phyloP scores from a whole-genome alignment of 2,888 invertebrate species.

The Geophilus truncorum region DNA sequence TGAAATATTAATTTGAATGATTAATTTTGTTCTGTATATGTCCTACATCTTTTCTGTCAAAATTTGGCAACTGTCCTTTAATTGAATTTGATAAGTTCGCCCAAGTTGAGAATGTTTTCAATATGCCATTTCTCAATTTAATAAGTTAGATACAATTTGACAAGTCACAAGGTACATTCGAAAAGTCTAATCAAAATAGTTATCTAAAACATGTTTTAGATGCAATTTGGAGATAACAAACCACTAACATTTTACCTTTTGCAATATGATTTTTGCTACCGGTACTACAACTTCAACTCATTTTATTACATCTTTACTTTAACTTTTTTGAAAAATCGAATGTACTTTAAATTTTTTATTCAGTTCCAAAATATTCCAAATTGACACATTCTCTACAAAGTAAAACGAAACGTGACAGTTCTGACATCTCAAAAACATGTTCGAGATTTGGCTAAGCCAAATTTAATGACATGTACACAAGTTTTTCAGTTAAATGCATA shows the following conservation, averaged over 20 bases:
- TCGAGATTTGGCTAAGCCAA: neutral
- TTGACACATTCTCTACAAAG: neutral
- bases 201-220: neutral
- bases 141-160: neutral
- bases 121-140: neutral
- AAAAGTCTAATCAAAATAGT: neutral
- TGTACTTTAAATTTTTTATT: neutral
- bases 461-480: neutral
- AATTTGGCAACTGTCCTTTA: conserved; percentile 10
- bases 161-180: neutral
- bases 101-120: neutral
- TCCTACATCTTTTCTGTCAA: neutral
- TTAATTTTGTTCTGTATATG: neutral
- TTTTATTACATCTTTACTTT: neutral
- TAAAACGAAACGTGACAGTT: neutral
- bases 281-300: neutral
- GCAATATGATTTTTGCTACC: neutral
- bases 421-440: neutral
- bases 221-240: neutral
- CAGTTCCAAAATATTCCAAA: neutral
- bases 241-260: neutral
- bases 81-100: neutral
- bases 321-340: neutral
- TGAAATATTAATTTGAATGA: conserved; percentile 16
- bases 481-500: neutral